These are phyloP conservation scores for Drosophila setosimentum DNA, from an alignment of 2,888 invertebrate species.

Conservation along the genomic window DNA sequence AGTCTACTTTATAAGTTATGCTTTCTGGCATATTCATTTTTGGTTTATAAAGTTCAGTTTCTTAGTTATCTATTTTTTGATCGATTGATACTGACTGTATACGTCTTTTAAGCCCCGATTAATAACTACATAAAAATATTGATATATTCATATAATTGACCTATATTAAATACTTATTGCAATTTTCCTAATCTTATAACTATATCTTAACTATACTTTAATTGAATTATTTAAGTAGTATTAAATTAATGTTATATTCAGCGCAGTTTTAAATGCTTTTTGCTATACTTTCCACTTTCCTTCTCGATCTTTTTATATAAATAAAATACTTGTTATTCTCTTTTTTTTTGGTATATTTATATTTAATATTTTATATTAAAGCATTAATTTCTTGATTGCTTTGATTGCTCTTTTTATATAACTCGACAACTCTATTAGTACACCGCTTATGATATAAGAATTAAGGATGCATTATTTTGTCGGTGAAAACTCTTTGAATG, in stretches of 20 bases:
- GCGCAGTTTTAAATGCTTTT: too few relatives aligned
- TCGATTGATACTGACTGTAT: not conserved
- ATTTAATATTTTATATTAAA: too few relatives aligned
- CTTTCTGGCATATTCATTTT: not conserved
- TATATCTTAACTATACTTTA: too few relatives aligned
- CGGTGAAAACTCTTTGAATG: constrained; percentile 64
- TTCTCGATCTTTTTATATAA: too few relatives aligned
- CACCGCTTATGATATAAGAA: constrained; percentile 5
- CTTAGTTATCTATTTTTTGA: not conserved
- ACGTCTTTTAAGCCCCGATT: not conserved
- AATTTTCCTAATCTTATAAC: not conserved
- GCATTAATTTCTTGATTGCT: too few relatives aligned
- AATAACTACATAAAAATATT: not conserved
- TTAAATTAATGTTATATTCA: too few relatives aligned
- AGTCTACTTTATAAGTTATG: not conserved
- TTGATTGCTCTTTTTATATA: too few relatives aligned
- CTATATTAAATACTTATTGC: too few relatives aligned
- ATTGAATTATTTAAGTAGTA: too few relatives aligned
- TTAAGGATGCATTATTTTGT: constrained; percentile 49
- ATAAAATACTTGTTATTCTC: too few relatives aligned
- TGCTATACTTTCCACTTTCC: too few relatives aligned
- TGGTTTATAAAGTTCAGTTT: not conserved
- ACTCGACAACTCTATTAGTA: constrained; percentile 9
- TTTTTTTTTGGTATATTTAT: too few relatives aligned
- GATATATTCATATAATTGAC: not conserved